A percentile compares a stretch with the other conserved stretches of the same genome.
These are phyloP conservation scores for Nephotettix cincticeps DNA, from an alignment of 1,140 invertebrate species.

Conservation along the genomic window DNA sequence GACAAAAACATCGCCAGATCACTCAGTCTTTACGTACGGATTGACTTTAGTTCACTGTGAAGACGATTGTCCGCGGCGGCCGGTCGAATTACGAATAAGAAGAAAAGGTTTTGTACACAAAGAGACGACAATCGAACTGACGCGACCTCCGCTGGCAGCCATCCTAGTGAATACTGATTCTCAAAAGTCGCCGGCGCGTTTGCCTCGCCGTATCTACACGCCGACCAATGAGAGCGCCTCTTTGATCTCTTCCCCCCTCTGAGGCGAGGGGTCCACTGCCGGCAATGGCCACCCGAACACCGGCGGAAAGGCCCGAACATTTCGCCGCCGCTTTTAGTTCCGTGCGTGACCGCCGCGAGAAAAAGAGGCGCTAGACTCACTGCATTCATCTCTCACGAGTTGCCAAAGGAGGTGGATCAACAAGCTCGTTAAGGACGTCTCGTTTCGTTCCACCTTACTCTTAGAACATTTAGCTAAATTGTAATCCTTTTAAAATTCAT, in stretches of 20 bases:
- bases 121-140: conserved; percentile 9
- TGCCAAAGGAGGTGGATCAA: conserved; percentile 20
- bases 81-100: neutral
- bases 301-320: conserved; percentile 25
- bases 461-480: no score
- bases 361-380: conserved; percentile 11
- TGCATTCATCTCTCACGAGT: conserved; percentile 24
- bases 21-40: conserved; percentile 7
- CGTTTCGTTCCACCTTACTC: neutral
- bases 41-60: neutral
- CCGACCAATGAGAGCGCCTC: conserved; percentile 35
- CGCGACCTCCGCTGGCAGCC: conserved; percentile 27
- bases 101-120: conserved; percentile 17
- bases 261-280: conserved; percentile 25
- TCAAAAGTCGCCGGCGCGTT: conserved; percentile 27
- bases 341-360: conserved; percentile 21
- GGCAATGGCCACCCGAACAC: conserved; percentile 32
- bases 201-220: conserved; percentile 28
- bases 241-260: conserved; percentile 35
- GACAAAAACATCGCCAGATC: neutral
- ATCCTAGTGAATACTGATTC: conserved; percentile 35
- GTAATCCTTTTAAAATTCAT: no score
- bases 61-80: conserved; percentile 9
- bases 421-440: neutral
- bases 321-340: conserved; percentile 28